Evolutionary conservation across 2,797 vertebrate genomes (phyloP).

Genomic region (Smutsia temminckii): DNA sequence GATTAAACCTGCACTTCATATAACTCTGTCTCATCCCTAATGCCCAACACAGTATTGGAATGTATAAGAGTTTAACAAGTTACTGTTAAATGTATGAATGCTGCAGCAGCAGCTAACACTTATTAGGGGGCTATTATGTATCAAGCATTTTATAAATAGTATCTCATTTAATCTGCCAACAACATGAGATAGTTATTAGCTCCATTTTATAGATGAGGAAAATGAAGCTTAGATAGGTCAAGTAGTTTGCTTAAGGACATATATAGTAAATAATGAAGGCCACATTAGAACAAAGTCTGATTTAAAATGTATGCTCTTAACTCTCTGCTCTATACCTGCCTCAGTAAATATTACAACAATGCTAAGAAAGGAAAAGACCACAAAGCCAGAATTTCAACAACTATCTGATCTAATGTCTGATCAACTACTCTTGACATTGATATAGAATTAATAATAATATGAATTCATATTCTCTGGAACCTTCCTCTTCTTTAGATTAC

Average conservation of each 20-base stretch:
- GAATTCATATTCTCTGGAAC: constrained; percentile 24
- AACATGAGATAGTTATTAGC: not conserved
- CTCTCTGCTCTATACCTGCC: not conserved
- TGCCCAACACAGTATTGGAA: not conserved
- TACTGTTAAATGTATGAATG: not conserved
- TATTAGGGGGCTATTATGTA: not conserved
- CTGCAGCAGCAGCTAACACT: not conserved
- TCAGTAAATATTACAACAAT: not conserved
- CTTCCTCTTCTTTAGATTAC: not conserved
- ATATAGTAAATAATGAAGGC: not conserved
- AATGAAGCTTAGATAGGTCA: not conserved
- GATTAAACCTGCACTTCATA: not conserved
- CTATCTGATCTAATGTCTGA: constrained; percentile 12
- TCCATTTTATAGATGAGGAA: constrained; percentile 22
- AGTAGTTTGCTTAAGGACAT: not conserved
- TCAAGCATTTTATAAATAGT: not conserved
- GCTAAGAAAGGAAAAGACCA: not conserved
- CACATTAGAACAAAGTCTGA: not conserved
- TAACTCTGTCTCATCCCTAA: constrained; percentile 8
- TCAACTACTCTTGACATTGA: not conserved
- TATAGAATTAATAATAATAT: constrained; percentile 22
- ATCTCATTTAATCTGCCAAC: constrained; percentile 42
- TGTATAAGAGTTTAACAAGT: constrained; percentile 8
- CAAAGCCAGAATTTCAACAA: not conserved
- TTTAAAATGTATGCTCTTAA: not conserved